phyloP scores from a whole-genome alignment of 2,113 vertebrate species.

The Microcebus lehilahytsara region DNA sequence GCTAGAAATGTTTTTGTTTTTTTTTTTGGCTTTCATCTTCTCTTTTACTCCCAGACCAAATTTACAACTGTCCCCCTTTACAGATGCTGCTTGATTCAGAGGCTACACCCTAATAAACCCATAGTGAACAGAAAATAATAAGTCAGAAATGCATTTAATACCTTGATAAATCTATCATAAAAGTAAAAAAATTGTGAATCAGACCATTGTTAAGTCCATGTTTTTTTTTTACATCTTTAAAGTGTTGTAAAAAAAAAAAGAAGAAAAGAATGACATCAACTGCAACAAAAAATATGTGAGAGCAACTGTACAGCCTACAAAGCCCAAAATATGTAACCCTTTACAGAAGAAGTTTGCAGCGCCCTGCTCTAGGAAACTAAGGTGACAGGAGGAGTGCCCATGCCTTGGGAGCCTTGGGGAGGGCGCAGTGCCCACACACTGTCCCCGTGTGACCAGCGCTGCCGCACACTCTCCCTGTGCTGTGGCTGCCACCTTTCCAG shows the following conservation, averaged over 20 bases:
- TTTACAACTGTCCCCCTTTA: background rate
- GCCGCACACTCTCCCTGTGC: background rate
- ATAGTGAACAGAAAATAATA: background rate
- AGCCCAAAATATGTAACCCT: background rate
- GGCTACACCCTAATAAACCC: background rate
- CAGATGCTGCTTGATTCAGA: background rate
- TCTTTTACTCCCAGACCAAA: background rate
- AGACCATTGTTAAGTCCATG: background rate
- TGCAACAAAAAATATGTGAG: too few species aligned
- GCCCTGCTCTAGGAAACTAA: background rate
- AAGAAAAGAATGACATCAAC: background rate
- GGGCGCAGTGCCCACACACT: background rate
- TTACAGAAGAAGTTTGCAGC: background rate
- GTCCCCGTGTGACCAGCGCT: background rate
- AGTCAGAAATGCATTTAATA: background rate
- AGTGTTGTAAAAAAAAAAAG: background rate
- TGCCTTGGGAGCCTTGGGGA: background rate
- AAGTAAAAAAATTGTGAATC: background rate
- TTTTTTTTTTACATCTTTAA: background rate
- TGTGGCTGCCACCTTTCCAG: background rate
- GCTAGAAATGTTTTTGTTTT: too few species aligned
- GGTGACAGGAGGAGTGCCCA: fast-evolving
- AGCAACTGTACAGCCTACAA: background rate
- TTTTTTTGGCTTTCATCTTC: background rate
- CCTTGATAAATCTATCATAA: background rate